Evolutionary conservation across 2,113 vertebrate species (phyloP).

Genomic region (Carettochelys insculpta): DNA sequence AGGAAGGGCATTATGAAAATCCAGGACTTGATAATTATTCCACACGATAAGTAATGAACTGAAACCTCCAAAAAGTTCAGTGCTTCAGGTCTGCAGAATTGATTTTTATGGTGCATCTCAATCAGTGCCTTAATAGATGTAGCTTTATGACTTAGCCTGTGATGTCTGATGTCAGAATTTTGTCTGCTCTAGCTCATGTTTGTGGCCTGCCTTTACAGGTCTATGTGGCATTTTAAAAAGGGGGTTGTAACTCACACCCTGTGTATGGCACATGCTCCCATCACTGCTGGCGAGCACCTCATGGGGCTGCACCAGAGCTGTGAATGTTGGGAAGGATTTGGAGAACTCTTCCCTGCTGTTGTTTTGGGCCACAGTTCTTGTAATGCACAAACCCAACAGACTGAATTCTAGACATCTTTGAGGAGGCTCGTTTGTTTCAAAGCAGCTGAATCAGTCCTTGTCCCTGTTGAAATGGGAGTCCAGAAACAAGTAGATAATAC

Average conservation of each 20-base stretch:
- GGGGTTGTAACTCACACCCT: neutral
- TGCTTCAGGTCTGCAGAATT: neutral
- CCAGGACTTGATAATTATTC: constrained; percentile 23
- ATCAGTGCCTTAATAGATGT: neutral
- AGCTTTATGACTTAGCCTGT: neutral
- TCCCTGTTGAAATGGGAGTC: neutral
- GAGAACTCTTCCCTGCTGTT: neutral
- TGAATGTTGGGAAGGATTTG: neutral
- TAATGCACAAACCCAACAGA: neutral
- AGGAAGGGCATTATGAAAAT: neutral
- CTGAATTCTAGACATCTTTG: neutral
- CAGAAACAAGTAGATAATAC: no score
- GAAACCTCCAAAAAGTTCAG: neutral
- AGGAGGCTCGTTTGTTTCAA: neutral
- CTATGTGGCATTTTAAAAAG: neutral
- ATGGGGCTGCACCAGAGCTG: neutral
- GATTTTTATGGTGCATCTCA: neutral
- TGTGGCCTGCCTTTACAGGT: neutral
- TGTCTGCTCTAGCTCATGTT: neutral
- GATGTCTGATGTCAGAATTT: neutral
- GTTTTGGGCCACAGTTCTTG: neutral
- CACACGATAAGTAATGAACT: constrained; percentile 35
- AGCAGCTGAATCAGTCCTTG: neutral
- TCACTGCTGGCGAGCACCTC: neutral
- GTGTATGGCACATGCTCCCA: neutral